These are phyloP conservation scores for Protobothrops flavoviridis DNA, from an alignment of 2,113 vertebrate species.

Conservation along the genomic window DNA sequence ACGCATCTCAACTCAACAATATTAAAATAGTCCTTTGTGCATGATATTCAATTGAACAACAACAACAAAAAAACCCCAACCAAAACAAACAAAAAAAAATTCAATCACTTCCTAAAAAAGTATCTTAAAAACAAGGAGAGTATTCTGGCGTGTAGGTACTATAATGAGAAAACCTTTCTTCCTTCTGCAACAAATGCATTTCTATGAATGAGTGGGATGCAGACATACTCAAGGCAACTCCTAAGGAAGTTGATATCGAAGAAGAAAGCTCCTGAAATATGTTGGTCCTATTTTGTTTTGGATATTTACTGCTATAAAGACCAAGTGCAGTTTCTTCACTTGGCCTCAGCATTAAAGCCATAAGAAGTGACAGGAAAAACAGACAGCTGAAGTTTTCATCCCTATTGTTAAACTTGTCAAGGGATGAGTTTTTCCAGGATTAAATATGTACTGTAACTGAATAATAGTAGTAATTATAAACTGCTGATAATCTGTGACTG, in stretches of 20 bases:
- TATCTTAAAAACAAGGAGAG: neutral
- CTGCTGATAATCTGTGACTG: neutral
- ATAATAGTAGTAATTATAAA: neutral
- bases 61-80: neutral
- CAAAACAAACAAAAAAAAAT: neutral
- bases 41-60: neutral
- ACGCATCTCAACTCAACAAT: neutral
- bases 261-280: neutral
- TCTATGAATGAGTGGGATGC: neutral
- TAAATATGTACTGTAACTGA: neutral
- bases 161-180: neutral
- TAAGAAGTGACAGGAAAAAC: neutral
- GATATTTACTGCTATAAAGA: neutral
- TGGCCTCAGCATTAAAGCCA: neutral
- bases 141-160: neutral
- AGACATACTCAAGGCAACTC: neutral
- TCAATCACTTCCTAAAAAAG: neutral
- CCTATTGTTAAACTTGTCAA: neutral
- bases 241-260: neutral
- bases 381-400: neutral
- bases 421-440: neutral
- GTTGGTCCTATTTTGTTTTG: neutral
- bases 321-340: neutral
- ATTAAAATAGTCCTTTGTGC: neutral
- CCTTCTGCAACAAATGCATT: neutral